Evolutionary conservation across 1,140 invertebrate genomes (phyloP), one percentile per base, ranked within the genome.

Genomic region (Drosophila yakuba): DNA sequence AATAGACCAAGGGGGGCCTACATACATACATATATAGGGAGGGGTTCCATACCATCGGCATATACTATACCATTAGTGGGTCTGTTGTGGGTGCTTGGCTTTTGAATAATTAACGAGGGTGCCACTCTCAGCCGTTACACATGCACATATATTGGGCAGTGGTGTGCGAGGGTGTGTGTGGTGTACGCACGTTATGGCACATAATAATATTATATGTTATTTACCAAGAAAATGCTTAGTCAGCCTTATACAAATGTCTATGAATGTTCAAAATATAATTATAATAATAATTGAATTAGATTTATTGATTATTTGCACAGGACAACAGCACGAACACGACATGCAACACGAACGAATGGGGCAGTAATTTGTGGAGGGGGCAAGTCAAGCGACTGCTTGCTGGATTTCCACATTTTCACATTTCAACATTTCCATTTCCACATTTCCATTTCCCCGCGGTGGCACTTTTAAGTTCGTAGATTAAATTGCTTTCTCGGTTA

Each of bases 261-360:
- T 89, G 83, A 89, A 88, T 88, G 84, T 88, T 88, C 84, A 88
- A 88, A 89, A 90, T 90, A 89, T 89, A 89, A 88, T 90, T 88
- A 88, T 88, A 88, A 88, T 88, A 88, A 88, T 88, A 88, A 89
- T 89, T 89, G 84, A 89, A 89, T 89, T 89, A 89, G 84, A 89
- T 89, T 89, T 89, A 89, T 89, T 89, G 85, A 89, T 89, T 89
- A 90, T 90, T 89, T 89, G 85, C 89, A 78, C 47, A 84, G 69
- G 72, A 76, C 81, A 75, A 43, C 44, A 48, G 59, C 74, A 75
- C 48, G 63, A 74, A 56, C 79, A 69, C 52, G 68, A 72, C 68
- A 72, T 72, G 56, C 59, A 80, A 58, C 74, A 43, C 57, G 50
- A 68, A 71, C 64, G 71, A 71, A 71, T 48, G 67, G 64, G 64